Evolutionary conservation across 2,113 vertebrate genomes (phyloP), one percentile per base, ranked within the genome.

Genomic region (Balaeniceps rex): DNA sequence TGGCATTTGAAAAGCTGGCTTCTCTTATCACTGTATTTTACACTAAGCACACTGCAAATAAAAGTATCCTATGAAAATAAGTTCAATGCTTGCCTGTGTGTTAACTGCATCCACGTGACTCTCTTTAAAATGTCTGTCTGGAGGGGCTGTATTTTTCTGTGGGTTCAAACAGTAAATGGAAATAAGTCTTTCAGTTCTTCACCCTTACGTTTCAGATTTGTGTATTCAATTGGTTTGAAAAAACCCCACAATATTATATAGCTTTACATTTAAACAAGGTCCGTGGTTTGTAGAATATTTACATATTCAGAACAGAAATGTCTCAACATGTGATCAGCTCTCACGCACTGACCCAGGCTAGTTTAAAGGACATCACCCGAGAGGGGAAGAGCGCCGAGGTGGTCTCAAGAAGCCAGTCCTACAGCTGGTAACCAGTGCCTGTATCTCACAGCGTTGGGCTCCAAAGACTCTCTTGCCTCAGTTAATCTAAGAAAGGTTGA

Each of bases 381-480:
- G 4, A 15, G 19, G 19, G 13, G 28, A 24, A n/a, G 29, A 52
- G 19, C 2, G 36, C 11, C 25, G 31, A 10, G 40, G n/a, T 24
- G 66, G 19, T 10, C 52, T 26, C 42, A 25, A 28, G 47, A 29
- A 60, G 79, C n/a, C 36, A 33, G n/a, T 17, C n/a, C 68, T 17
- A 10, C 21, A 18, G 23, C 34, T 54, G 66, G 46, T 10, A 28
- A 24, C 29, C 68, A 17, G n/a, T 3, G 4, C 23, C 55, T 12
- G 68, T 40, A 4, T 8, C 8, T 2, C 40, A 14, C 2, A 2
- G 11, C 4, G 17, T 0, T n/a, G 19, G 55, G 6, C 64, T 52
- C 16, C 36, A 38, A 8, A 23, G 29, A 12, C 25, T 14, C 64
- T 25, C 66, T 17, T 17, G 10, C 55, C 82, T 47, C 22, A 31